Conservation (phyloP, 2,888 invertebrate species). For the Drosophila pseudotalamancana region DNA sequence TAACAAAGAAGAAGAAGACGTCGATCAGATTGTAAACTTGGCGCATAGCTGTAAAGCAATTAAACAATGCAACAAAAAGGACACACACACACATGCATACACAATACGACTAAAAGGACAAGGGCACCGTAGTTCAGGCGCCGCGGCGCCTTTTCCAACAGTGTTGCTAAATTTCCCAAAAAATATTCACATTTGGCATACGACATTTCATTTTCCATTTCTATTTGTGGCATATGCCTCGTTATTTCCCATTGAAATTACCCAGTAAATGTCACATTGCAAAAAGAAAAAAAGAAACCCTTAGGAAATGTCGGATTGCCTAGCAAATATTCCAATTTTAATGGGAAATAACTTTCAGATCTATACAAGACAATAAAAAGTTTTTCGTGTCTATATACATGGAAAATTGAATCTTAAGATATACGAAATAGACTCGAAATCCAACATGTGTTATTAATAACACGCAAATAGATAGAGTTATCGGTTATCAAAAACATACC, state of each 20-base stretch:
- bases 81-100: constrained; percentile 1
- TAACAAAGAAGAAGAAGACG: constrained; percentile 6
- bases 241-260: not conserved
- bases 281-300: too few species aligned
- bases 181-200: not conserved
- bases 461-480: too few species aligned
- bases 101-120: constrained; percentile 7
- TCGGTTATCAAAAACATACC: too few species aligned
- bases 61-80: constrained; percentile 41
- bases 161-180: constrained; percentile 15
- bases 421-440: too few species aligned
- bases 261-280: not conserved
- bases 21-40: constrained; percentile 63
- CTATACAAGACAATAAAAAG: too few species aligned
- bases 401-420: too few species aligned
- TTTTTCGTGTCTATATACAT: too few species aligned
- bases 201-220: not conserved
- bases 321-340: too few species aligned
- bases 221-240: constrained; percentile 4
- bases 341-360: too few species aligned
- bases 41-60: constrained; percentile 75
- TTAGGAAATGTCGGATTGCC: too few species aligned
- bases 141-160: constrained; percentile 43
- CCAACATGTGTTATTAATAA: too few species aligned
- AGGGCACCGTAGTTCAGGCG: constrained; percentile 27